phyloP scores from a whole-genome alignment of 2,113 vertebrate genomes.

The Rhea pennata region DNA sequence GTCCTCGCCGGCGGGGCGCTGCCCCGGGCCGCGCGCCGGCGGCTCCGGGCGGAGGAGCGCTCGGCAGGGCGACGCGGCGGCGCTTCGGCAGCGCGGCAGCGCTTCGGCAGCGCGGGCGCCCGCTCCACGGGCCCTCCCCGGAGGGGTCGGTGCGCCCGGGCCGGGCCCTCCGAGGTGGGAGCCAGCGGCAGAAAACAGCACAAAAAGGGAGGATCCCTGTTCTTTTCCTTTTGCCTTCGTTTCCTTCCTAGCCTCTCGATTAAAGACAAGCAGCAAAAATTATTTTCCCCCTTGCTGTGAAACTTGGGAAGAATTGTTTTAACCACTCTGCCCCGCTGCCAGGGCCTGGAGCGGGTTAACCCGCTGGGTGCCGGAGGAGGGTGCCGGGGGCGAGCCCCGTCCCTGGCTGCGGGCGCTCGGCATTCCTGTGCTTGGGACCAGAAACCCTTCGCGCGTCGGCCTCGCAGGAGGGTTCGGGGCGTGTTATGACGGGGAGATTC shows the following conservation, averaged over 20 bases:
- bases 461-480: background rate
- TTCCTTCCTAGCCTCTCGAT: background rate
- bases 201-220: background rate
- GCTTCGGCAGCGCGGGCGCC: background rate
- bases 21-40: too few species aligned
- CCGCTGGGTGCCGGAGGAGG: too few species aligned
- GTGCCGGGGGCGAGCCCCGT: too few species aligned
- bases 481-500: conserved; percentile 17
- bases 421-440: background rate
- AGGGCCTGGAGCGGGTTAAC: too few species aligned
- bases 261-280: background rate
- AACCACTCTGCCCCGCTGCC: too few species aligned
- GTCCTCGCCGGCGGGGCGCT: too few species aligned
- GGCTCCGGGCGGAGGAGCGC: background rate
- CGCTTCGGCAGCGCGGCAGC: background rate
- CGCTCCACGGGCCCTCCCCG: too few species aligned
- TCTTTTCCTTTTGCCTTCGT: background rate
- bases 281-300: background rate
- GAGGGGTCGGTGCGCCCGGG: too few species aligned
- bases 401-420: too few species aligned
- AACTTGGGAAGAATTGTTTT: background rate
- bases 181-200: too few species aligned
- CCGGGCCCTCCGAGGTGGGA: too few species aligned
- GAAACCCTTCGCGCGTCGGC: background rate
- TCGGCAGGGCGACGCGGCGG: background rate